A percentile compares a stretch with the other conserved stretches of the same genome.
Evolutionary conservation across 2,888 invertebrate species (phyloP).

Genomic region (Colostygia pectinataria): DNA sequence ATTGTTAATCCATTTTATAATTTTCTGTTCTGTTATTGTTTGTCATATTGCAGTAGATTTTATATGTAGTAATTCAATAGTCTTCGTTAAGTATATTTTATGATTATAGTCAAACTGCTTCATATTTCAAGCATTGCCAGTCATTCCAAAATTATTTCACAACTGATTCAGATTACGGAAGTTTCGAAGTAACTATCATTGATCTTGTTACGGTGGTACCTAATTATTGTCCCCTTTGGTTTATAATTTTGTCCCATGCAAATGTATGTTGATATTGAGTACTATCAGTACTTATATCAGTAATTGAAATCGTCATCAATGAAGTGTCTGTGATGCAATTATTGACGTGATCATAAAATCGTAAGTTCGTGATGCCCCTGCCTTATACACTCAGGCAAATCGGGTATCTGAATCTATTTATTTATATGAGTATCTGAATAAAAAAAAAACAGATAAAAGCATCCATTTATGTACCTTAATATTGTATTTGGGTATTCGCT

Average conservation of each 20-base stretch:
- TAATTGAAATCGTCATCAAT: constrained; percentile 31
- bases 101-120: background rate
- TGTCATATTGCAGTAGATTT: constrained; percentile 55
- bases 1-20: constrained; percentile 62
- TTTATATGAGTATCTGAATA: too few relatives aligned
- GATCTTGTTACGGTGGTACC: background rate
- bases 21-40: constrained; percentile 72
- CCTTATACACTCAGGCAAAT: background rate
- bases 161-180: background rate
- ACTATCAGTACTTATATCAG: constrained; percentile 25
- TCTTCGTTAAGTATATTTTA: constrained; percentile 3
- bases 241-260: constrained; percentile 38
- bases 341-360: constrained; percentile 46
- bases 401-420: too few relatives aligned
- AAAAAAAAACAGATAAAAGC: too few relatives aligned
- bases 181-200: background rate
- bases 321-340: constrained; percentile 47
- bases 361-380: constrained; percentile 35
- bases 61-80: constrained; percentile 27
- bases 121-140: constrained; percentile 37
- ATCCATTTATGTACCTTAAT: too few relatives aligned
- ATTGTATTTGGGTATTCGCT: too few relatives aligned
- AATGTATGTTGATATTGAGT: constrained; percentile 36
- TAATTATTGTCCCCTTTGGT: constrained; percentile 27
- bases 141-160: constrained; percentile 52